Evolutionary conservation across 2,797 vertebrate genomes (phyloP), one percentile per base, ranked within the genome.

Genomic region (Sebastes iracundus): DNA sequence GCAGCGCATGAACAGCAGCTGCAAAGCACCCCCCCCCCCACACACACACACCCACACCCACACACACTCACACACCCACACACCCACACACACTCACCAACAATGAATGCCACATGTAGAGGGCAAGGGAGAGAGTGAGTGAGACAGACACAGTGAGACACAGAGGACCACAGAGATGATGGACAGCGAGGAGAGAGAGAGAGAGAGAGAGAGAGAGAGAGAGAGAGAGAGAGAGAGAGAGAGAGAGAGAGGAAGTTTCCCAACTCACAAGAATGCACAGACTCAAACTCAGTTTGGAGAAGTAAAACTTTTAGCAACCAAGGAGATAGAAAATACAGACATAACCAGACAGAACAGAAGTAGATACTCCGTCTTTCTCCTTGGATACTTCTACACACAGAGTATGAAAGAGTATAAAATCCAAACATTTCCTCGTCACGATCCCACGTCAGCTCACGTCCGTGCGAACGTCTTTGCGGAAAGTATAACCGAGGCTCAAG

Each of bases 1-100:
- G 95, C 95, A 91, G 89, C 46, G 2, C 69, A 73, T 83, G 72
- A 88, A 84, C 95, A 96, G 95, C 95, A 95, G 95, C 93, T 84
- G 81, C 80, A 79, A 88, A 73, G 85, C 80, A 66, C 46, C 62
- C 12, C 81, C 80, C 82, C 52, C 75, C 79, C 33, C 67, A 64
- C 75, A 66, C 72, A 81, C 77, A 78, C 72, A 79, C 82, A 72
- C 75, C 77, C 61, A 23, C 73, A 42, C 53, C 62, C 83, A 81
- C 82, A 77, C 79, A 2, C 30, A 32, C 30, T 8, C 30, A 9
- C 32, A 32, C 33, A 35, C 33, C 2, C 33, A 5, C 33, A 12
- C 33, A 35, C 33, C 64, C 83, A 81, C 82, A 78, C 79, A 77
- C 35, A 7, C 56, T 13, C 53, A 38, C 76, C 22, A 58, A 79